Percentiles rank a stretch among this genome's conserved stretches.
phyloP scores from a whole-genome alignment of 2,888 invertebrate genomes.

The Danaus chrysippus region DNA sequence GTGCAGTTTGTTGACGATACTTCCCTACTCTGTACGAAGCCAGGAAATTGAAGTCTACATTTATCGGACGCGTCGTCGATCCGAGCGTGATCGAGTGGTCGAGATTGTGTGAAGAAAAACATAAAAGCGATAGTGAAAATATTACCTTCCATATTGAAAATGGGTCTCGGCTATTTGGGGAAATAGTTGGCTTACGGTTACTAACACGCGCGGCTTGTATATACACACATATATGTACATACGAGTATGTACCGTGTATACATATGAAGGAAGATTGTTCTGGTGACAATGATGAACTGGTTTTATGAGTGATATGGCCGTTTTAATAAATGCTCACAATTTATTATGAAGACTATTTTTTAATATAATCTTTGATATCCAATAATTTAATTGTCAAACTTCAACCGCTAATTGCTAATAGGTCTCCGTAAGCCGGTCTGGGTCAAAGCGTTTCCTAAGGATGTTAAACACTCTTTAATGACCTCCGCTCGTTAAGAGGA shows the following conservation, averaged over 20 bases:
- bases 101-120: constrained; percentile 36
- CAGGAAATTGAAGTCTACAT: constrained; percentile 39
- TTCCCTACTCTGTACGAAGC: constrained; percentile 27
- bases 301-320: too few species aligned
- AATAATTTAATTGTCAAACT: constrained; percentile 21
- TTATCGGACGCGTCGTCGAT: constrained; percentile 35
- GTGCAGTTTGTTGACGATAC: constrained; percentile 16
- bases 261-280: too few species aligned
- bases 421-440: constrained; percentile 37
- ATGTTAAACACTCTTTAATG: constrained; percentile 66
- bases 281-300: too few species aligned
- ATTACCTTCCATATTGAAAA: constrained; percentile 29
- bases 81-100: constrained; percentile 34
- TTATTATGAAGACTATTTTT: neutral
- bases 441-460: constrained; percentile 44
- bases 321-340: too few species aligned
- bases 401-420: constrained; percentile 43
- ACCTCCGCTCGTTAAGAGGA: constrained; percentile 64
- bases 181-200: constrained; percentile 6
- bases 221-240: neutral
- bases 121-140: constrained; percentile 27
- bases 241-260: too few species aligned
- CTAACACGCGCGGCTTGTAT: neutral
- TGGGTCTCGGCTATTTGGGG: constrained; percentile 11
- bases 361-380: constrained; percentile 16